Evolutionary conservation across 2,888 invertebrate genomes (phyloP).

Genomic region (Agrenia bidenticulata): DNA sequence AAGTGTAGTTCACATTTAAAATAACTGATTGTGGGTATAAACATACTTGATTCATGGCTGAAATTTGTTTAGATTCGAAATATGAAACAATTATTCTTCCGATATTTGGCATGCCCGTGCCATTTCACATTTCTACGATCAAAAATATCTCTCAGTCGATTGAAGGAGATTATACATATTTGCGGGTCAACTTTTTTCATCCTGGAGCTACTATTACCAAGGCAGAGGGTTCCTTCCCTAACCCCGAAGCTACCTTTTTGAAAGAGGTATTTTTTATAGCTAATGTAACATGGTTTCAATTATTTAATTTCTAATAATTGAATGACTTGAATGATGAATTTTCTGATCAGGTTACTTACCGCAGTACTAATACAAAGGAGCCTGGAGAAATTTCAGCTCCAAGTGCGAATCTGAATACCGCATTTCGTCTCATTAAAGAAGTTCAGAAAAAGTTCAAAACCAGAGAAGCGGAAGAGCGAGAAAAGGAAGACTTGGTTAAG

Average conservation of each 20-base stretch:
- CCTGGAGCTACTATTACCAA: constrained; percentile 95
- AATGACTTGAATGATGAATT: not conserved
- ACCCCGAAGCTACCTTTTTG: constrained; percentile 94
- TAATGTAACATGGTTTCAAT: not conserved
- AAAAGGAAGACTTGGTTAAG: constrained; percentile 97
- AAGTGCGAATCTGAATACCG: constrained; percentile 92
- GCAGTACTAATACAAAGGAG: constrained; percentile 95
- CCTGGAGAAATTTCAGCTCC: constrained; percentile 93
- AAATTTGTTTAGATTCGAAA: constrained; percentile 71
- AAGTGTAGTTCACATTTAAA: constrained; percentile 56
- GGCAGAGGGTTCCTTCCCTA: constrained; percentile 86
- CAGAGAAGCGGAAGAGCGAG: constrained; percentile 95
- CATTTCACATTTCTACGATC: constrained; percentile 98
- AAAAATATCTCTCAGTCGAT: constrained; percentile 98
- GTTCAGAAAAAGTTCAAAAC: constrained; percentile 98
- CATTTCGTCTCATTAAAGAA: constrained; percentile 97
- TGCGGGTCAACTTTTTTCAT: constrained; percentile 96
- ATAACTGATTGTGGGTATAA: constrained; percentile 3
- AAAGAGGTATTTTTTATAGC: constrained; percentile 67
- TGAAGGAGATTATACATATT: constrained; percentile 98
- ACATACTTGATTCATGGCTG: constrained; percentile 47
- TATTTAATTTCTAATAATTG: not conserved
- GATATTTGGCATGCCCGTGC: constrained; percentile 91
- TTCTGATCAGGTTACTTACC: constrained; percentile 71
- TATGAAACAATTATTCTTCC: constrained; percentile 98